Conservation (phyloP, 2,113 vertebrate species). For the Psettodes erumei region DNA sequence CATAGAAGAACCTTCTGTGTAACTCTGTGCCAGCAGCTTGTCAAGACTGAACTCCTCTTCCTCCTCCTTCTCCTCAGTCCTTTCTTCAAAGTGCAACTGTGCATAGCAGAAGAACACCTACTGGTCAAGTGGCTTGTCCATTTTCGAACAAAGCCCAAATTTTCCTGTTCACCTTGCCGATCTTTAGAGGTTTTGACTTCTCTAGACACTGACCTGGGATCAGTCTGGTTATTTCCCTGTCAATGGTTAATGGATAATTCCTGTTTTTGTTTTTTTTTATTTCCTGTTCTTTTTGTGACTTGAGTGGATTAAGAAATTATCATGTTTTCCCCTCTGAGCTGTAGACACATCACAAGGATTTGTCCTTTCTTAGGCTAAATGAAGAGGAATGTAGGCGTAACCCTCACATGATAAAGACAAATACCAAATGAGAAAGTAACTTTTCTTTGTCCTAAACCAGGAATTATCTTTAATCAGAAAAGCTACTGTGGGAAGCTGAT, state of each 20-base stretch:
- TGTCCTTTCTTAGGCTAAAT: constrained; percentile 26
- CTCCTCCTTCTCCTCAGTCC: constrained; percentile 74
- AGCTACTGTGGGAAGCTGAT: constrained; percentile 52
- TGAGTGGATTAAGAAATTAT: constrained; percentile 23
- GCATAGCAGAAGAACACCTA: constrained; percentile 71
- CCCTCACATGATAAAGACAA: not conserved
- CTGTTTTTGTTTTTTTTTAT: constrained; percentile 20
- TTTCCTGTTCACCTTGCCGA: constrained; percentile 47
- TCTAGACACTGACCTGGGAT: constrained; percentile 51
- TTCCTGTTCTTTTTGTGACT: not conserved
- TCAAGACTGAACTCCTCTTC: constrained; percentile 49
- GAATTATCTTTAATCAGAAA: constrained; percentile 51
- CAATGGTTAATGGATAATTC: constrained; percentile 53
- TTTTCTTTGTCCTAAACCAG: constrained; percentile 40
- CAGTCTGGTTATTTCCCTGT: constrained; percentile 73
- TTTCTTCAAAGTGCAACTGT: constrained; percentile 83
- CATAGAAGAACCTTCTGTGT: constrained; percentile 60
- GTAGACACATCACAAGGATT: constrained; percentile 14
- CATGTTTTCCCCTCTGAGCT: constrained; percentile 17
- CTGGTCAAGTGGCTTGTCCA: constrained; percentile 47
- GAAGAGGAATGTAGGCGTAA: constrained; percentile 22
- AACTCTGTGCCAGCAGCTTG: constrained; percentile 40
- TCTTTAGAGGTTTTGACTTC: constrained; percentile 37
- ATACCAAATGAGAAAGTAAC: constrained; percentile 45
- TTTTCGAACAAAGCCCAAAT: constrained; percentile 56